Evolutionary conservation across 2,113 vertebrate species (phyloP).

Genomic region (Lates calcarifer): DNA sequence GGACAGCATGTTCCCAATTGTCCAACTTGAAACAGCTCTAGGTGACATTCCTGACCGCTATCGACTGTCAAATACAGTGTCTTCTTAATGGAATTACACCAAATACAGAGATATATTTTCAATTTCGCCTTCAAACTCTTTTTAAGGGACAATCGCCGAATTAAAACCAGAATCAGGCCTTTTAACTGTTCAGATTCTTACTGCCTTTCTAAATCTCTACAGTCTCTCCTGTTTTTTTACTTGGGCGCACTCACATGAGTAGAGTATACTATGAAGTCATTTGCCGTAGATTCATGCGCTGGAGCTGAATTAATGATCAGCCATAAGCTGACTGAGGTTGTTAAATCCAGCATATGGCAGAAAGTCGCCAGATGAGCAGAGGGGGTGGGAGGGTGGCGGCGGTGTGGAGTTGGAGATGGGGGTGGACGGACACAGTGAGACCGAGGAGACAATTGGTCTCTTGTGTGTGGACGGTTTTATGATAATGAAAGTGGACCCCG

Average conservation of each 20-base stretch:
- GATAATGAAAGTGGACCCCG: slow-evolving; percentile 72
- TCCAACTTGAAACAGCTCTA: slow-evolving; percentile 61
- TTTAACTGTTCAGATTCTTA: neutral
- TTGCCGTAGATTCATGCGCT: neutral
- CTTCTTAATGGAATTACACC: neutral
- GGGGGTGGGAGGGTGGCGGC: neutral
- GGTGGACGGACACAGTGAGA: slow-evolving; percentile 44
- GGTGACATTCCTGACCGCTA: neutral
- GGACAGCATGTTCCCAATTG: slow-evolving; percentile 43
- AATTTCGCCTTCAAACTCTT: slow-evolving; percentile 15
- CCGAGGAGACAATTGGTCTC: slow-evolving; percentile 67
- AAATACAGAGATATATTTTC: neutral
- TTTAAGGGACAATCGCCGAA: neutral
- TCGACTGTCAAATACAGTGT: neutral
- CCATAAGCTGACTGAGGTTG: slow-evolving; percentile 41
- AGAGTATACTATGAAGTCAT: slow-evolving; percentile 15
- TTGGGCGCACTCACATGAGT: slow-evolving; percentile 17
- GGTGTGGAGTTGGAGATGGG: no score
- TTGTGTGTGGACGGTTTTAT: slow-evolving; percentile 69
- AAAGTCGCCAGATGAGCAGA: slow-evolving; percentile 65
- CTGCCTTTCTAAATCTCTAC: neutral
- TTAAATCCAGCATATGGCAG: slow-evolving; percentile 59
- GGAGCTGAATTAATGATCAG: slow-evolving; percentile 46
- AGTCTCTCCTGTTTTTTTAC: neutral
- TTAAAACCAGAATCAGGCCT: neutral